Percentiles rank a stretch among this genome's conserved stretches.
phyloP scores from a whole-genome alignment of 1,140 invertebrate species.

The Heliconius nattereri region DNA sequence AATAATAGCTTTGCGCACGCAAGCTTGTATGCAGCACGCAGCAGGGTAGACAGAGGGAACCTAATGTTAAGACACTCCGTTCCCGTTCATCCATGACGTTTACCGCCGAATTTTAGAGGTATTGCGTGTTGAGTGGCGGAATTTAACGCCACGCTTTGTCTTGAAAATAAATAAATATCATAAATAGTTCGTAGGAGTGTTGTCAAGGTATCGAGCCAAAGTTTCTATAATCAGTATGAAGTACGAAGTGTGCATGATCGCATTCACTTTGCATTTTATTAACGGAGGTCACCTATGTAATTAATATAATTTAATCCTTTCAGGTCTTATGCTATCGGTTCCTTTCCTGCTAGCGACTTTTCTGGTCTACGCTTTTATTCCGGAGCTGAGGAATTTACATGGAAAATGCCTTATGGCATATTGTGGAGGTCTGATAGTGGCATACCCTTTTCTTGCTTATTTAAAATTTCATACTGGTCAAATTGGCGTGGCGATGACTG shows the following conservation, averaged over 20 bases:
- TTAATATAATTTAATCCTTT: conserved; percentile 39
- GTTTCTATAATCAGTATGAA: not conserved
- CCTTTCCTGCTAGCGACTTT: conserved; percentile 87
- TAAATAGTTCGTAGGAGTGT: not conserved
- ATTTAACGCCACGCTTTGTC: too few relatives aligned
- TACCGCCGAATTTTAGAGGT: too few relatives aligned
- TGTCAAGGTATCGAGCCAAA: not conserved
- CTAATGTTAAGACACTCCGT: too few relatives aligned
- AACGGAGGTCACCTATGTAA: not conserved
- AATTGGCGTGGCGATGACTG: conserved; percentile 53
- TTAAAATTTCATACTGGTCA: conserved; percentile 75
- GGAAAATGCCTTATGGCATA: conserved; percentile 89
- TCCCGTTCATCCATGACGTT: too few relatives aligned
- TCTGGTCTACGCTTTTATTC: conserved; percentile 86
- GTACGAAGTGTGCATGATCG: not conserved
- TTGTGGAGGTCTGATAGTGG: conserved; percentile 83
- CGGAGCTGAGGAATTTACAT: conserved; percentile 87
- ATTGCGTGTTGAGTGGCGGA: too few relatives aligned
- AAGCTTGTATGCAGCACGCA: too few relatives aligned
- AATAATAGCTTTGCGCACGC: too few relatives aligned
- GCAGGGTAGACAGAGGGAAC: too few relatives aligned
- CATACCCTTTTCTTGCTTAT: conserved; percentile 83
- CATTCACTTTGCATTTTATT: not conserved
- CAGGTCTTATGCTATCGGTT: conserved; percentile 86
- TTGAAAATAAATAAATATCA: not conserved